Percentiles rank a stretch among this genome's conserved stretches.
Evolutionary conservation across 2,888 invertebrate species (phyloP).

Genomic region (Diaperis boleti): DNA sequence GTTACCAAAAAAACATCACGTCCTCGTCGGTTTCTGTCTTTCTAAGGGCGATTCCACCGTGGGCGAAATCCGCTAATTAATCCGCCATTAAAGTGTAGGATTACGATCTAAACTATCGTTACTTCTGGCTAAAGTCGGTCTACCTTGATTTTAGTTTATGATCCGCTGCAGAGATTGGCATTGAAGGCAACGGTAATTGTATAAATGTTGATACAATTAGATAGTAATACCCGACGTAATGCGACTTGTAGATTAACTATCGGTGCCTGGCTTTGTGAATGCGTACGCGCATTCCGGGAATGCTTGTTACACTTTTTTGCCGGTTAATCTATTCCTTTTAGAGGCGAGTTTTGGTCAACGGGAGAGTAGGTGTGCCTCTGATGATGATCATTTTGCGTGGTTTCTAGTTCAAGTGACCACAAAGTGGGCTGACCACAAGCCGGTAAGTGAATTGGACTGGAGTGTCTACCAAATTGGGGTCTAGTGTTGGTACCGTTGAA

Average conservation of each 20-base stretch:
- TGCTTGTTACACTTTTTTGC: slow-evolving; percentile 51
- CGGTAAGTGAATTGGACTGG: no score
- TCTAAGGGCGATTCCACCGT: slow-evolving; percentile 5
- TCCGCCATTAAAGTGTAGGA: slow-evolving; percentile 32
- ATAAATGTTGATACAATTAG: slow-evolving; percentile 63
- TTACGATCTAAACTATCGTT: slow-evolving; percentile 28
- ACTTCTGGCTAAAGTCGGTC: slow-evolving; percentile 37
- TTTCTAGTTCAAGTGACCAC: no score
- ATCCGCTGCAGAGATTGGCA: slow-evolving; percentile 59
- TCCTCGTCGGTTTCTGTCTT: no score
- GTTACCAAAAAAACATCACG: slow-evolving; percentile 56
- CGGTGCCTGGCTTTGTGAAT: slow-evolving; percentile 52
- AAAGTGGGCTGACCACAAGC: no score
- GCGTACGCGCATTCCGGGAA: slow-evolving; percentile 48
- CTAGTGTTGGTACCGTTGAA: no score
- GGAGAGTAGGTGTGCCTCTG: no score
- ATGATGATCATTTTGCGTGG: no score
- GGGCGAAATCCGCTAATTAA: slow-evolving; percentile 39
- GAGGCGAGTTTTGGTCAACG: no score
- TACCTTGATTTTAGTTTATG: slow-evolving; percentile 59
- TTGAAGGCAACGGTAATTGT: slow-evolving; percentile 62
- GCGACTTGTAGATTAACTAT: slow-evolving; percentile 53
- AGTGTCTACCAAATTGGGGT: no score
- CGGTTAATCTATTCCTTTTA: no score
- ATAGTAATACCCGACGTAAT: slow-evolving; percentile 59